These are phyloP conservation scores for Drosophila mauritiana DNA, from an alignment of 1,140 invertebrate genomes.

Conservation along the genomic window DNA sequence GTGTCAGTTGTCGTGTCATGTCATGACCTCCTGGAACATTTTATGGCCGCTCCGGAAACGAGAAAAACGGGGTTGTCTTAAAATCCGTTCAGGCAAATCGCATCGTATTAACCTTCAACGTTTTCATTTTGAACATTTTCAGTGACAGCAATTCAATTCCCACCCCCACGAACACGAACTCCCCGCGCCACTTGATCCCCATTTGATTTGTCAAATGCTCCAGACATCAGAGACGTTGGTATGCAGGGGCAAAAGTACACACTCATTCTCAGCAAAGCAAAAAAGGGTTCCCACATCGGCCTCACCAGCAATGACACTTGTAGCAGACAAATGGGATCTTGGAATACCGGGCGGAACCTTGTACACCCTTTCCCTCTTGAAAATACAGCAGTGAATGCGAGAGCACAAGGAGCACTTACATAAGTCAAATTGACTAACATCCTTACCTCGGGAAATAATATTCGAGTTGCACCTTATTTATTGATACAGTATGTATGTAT, in stretches of 20 bases:
- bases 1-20: slow-evolving; percentile 63
- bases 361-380: not conserved
- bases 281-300: slow-evolving; percentile 29
- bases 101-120: slow-evolving; percentile 78
- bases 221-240: slow-evolving; percentile 32
- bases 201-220: slow-evolving; percentile 73
- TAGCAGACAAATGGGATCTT: slow-evolving; percentile 16
- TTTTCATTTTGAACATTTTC: slow-evolving; percentile 72
- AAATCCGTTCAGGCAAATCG: slow-evolving; percentile 67
- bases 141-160: slow-evolving; percentile 64
- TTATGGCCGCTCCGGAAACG: slow-evolving; percentile 35
- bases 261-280: not conserved
- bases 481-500: too few relatives aligned
- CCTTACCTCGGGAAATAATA: too few relatives aligned
- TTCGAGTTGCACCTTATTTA: too few relatives aligned
- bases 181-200: slow-evolving; percentile 55
- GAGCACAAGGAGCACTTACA: too few relatives aligned
- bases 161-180: not conserved
- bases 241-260: slow-evolving; percentile 26
- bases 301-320: slow-evolving; percentile 61
- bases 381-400: not conserved
- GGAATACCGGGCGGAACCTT: not conserved
- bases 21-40: slow-evolving; percentile 61
- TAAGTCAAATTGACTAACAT: too few relatives aligned
- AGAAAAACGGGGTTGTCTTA: slow-evolving; percentile 20